Evolutionary conservation across 2,113 vertebrate species (phyloP).

Genomic region (Taxidea taxus): DNA sequence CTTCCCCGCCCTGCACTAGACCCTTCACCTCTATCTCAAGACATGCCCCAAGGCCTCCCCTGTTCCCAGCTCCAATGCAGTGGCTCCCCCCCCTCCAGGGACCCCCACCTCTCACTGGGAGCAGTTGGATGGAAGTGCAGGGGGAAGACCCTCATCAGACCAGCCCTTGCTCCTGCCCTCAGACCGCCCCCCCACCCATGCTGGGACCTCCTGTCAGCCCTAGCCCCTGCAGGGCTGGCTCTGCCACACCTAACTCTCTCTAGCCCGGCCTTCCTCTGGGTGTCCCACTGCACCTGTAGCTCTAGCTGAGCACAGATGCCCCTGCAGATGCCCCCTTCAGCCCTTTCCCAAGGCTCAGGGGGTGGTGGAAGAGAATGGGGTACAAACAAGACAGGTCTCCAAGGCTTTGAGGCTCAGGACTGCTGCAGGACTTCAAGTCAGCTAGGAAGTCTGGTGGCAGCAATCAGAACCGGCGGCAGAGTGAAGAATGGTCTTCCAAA

Average conservation of each 20-base stretch:
- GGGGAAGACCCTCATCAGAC: background rate
- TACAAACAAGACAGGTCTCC: background rate
- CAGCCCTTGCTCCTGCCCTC: background rate
- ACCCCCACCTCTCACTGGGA: background rate
- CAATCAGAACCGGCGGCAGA: background rate
- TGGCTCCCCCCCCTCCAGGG: background rate
- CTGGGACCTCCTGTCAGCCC: background rate
- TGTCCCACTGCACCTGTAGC: background rate
- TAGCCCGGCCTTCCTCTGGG: background rate
- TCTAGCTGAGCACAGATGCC: background rate
- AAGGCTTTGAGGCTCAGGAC: background rate
- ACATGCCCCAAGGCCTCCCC: background rate
- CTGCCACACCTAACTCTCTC: background rate
- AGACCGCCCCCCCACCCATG: background rate
- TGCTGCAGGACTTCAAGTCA: too few relatives aligned
- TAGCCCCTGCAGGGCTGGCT: background rate
- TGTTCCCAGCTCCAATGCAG: background rate
- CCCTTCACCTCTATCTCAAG: background rate
- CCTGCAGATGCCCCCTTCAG: accelerated
- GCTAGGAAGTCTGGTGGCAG: background rate
- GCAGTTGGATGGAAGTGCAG: background rate
- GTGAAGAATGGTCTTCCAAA: background rate
- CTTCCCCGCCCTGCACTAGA: background rate
- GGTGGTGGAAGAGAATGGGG: background rate
- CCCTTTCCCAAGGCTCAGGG: background rate